Base-by-base conservation (phyloP, 2,113 vertebrate species). In the Sceloporus undulatus region DNA sequence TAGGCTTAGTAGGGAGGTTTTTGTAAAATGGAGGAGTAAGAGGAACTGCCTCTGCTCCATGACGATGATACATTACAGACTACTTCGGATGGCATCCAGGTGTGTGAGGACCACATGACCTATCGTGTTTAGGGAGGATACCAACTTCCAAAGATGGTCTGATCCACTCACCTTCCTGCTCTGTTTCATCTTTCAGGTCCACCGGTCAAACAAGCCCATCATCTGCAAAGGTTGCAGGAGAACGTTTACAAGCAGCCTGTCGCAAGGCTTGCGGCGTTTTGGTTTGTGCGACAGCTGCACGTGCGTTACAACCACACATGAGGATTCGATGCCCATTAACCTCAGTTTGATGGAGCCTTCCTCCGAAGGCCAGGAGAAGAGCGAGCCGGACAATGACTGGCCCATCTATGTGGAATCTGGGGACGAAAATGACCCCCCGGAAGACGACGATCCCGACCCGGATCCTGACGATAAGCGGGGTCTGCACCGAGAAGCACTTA, bases 201-300 rank as follows among this genome's bases (percentile, higher is more conserved):
- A 99, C 86, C 97, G 98, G 21, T 98, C 98, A 19, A 98, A 96
- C 94, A 98, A 98, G 94, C 98, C 98, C 0, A 98, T 99, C 13
- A 97, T 98, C 71, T 99, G 99, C 73, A 99, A 99, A 85, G 98
- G 98, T 87, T 99, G 99, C 95, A 95, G 98, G 74, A 96, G 98
- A 65, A 98, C 98, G 1, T 99, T 99, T 94, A 98, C 97, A 0
- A 98, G 97, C 38, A 97, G 97, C 34, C 95, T 99, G 66, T 98
- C 98, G 0, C 97, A 96, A 7, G 98, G 99, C 1, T 94, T 99
- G 77, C 94, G 98, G 1, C 98, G 98, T 86, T 99, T 98, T 0
- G 98, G 98, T 68, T 95, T 99, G 85, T 99, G 99, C 0, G 98
- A 99, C 94, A 97, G 98, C 96, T 99, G 99, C 92, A 99, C 98